Evolutionary conservation across 2,888 invertebrate species (phyloP), one percentile per base, ranked within the genome.

Genomic region (Carabus problematicus): DNA sequence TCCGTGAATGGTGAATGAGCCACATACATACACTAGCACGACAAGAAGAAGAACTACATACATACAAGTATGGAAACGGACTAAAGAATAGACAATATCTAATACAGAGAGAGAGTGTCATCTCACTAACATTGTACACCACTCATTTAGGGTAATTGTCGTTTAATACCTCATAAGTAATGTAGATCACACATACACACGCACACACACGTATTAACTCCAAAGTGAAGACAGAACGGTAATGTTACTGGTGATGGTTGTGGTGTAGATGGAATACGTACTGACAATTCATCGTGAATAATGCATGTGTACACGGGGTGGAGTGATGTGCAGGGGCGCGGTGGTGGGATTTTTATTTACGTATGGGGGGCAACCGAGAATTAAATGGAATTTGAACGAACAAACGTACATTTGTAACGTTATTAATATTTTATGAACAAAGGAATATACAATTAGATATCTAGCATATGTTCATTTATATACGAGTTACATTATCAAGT

Each of bases 71-170:
- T n/a, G n/a, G n/a, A n/a, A n/a, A n/a, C n/a, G n/a, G n/a, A n/a
- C n/a, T 29, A 29, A 29, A 29, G 29, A 29, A 29, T 29, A 29
- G 29, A 29, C 29, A 29, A 29, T 29, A 29, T 29, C 29, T 29
- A 29, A 29, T 29, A 29, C 2, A 29, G 6, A 29, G 2, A 3
- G 29, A 3, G 6, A 29, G 2, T 29, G 29, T 29, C 54, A 16
- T 3, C 54, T 54, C n/a, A 14, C 14, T 54, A 54, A 16, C 8
- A 45, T 58, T 49, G 56, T 29, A 76, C 74, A 76, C 76, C 76
- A 76, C 76, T 79, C 79, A 79, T 80, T 79, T 78, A 76, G 76
- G 75, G 76, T 80, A 79, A 80, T 79, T 77, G 77, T 76, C 79
- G 76, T 79, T 79, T 78, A 79, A 79, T 79, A 77, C 75, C 79